phyloP scores from a whole-genome alignment of 2,888 invertebrate species.

The Erannis defoliaria region DNA sequence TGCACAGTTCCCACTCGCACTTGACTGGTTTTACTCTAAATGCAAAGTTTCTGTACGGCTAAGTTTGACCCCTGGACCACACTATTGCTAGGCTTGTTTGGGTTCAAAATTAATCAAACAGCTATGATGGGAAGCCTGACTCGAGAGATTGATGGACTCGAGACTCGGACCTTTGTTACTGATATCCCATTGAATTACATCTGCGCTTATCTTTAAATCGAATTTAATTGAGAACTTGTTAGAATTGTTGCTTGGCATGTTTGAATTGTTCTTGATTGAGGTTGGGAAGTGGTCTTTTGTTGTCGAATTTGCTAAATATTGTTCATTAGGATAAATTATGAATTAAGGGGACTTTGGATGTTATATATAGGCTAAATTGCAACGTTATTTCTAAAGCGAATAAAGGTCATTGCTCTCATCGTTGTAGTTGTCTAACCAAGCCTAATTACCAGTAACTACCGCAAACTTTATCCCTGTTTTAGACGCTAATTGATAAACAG shows the following conservation, averaged over 20 bases:
- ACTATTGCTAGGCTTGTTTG: conserved; percentile 20
- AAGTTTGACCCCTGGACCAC: neutral
- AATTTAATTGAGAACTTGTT: conserved; percentile 16
- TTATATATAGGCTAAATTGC: too few relatives aligned
- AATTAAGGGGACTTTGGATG: too few relatives aligned
- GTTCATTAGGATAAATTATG: too few relatives aligned
- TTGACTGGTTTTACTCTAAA: neutral
- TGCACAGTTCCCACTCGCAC: too few relatives aligned
- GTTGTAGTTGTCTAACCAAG: too few relatives aligned
- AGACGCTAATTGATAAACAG: too few relatives aligned
- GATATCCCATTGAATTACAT: conserved; percentile 31
- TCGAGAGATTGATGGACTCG: conserved; percentile 66
- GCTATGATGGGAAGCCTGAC: conserved; percentile 49
- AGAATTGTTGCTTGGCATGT: conserved; percentile 11
- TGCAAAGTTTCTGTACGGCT: neutral
- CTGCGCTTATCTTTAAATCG: conserved; percentile 11
- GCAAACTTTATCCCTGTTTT: too few relatives aligned
- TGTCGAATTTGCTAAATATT: neutral
- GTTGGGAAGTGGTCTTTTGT: neutral
- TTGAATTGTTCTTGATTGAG: conserved; percentile 13
- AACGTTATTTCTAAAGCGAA: too few relatives aligned
- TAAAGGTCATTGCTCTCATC: too few relatives aligned
- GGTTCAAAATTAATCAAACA: conserved; percentile 74
- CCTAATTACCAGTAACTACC: too few relatives aligned
- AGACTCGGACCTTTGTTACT: conserved; percentile 46